These are phyloP conservation scores for Erebia palarica DNA, from an alignment of 2,888 invertebrate genomes.

Conservation along the genomic window DNA sequence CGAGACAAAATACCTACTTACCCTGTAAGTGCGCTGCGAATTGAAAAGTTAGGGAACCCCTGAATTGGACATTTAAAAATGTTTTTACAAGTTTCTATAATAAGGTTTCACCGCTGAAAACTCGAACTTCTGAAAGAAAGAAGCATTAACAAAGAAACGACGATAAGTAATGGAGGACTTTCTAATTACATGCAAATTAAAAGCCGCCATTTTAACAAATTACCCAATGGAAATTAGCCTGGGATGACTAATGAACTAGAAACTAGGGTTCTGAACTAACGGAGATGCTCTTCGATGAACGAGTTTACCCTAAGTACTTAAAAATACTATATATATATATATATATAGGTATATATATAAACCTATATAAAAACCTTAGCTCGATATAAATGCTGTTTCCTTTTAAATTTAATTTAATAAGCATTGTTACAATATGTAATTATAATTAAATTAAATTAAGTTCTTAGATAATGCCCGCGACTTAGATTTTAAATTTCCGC, in stretches of 20 bases:
- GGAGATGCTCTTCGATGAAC: constrained; percentile 33
- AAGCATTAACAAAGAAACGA: constrained; percentile 15
- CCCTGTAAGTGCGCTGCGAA: too few species aligned
- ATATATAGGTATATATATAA: too few species aligned
- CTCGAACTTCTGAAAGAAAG: constrained; percentile 2
- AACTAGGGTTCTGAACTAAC: constrained; percentile 35
- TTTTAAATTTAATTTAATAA: too few species aligned
- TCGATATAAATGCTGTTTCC: too few species aligned
- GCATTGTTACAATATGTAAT: too few species aligned
- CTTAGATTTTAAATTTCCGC: too few species aligned
- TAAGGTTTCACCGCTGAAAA: neutral
- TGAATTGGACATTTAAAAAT: neutral
- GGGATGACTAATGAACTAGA: constrained; percentile 44
- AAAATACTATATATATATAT: neutral
- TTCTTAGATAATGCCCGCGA: too few species aligned
- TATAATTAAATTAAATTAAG: too few species aligned
- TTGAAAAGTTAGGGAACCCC: too few species aligned
- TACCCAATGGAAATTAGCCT: constrained; percentile 44
- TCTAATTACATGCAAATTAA: constrained; percentile 61
- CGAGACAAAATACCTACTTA: too few species aligned
- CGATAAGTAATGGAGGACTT: constrained; percentile 44
- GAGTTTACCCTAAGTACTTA: constrained; percentile 19
- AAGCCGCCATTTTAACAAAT: constrained; percentile 47
- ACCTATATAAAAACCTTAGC: too few species aligned
- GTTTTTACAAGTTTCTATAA: neutral